Base-by-base conservation (phyloP, 2,797 vertebrate genomes). In the Oreonectes daqikongensis region DNA sequence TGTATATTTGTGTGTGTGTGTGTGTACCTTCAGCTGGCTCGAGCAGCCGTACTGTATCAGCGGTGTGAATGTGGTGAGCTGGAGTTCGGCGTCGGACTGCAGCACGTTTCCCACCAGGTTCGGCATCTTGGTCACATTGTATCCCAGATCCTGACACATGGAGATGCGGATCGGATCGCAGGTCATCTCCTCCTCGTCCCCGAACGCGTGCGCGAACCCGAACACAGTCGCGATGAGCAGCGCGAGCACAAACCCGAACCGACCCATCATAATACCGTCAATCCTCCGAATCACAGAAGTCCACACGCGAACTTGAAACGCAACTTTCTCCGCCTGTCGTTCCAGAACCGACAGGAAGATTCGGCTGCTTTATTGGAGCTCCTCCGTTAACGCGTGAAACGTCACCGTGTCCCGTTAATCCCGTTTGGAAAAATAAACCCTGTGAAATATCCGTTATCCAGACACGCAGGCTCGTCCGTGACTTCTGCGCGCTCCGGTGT, bases 121-220 rank as follows among this genome's bases (percentile, higher is more conserved):
- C 90, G 97, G 97, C 97, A 99, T 99, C 90, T 96, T 96, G 86
- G 97, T 99, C 84, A 98, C 96, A 90, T 99, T 99, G 90, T 99
- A 99, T 55, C 97, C 97, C 75, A 99, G 89, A 86, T 96, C 96
- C 90, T 98, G 96, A 92, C 97, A 99, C 97, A 98, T 98, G 90
- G 95, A 89, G 92, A 99, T 99, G 80, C 96, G 94, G 90, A 99
- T 99, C 77, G 95, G 95, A 87, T 99, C 96, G 88, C 97, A 99
- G 83, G 95, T 95, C 91, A 95, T 92, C 84, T 98, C 97, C 85
- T 98, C 96, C 63, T 96, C 96, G 42, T 96, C 95, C 2, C 95
- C 95, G 87, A 97, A 98, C 65, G 91, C 93, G 17, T 8, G 44
- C 44, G 4, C 48, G n/a, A 61, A 24, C 57, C 82, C 76, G 2